Conservation (phyloP, 2,797 vertebrate species). For the Rhinogobio ventralis region DNA sequence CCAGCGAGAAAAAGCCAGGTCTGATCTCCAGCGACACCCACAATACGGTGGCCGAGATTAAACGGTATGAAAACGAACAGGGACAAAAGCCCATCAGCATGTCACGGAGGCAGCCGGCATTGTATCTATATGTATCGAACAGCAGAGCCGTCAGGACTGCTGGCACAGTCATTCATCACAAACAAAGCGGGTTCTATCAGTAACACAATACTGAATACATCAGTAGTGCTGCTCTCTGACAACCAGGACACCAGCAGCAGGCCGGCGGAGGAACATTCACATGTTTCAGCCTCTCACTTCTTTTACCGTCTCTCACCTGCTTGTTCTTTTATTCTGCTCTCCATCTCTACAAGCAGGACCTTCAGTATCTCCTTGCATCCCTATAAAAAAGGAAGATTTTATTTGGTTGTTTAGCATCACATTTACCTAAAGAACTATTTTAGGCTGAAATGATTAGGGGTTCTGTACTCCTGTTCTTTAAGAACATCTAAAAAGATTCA, state of each 20-base stretch:
- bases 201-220: constrained; percentile 69
- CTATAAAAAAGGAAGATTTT: background rate
- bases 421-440: background rate
- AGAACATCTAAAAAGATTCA: background rate
- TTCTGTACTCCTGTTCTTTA: background rate
- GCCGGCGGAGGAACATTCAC: constrained; percentile 75
- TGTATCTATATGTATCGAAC: constrained; percentile 86
- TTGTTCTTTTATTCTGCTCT: constrained; percentile 22
- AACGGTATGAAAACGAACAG: constrained; percentile 78
- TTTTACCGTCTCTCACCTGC: constrained; percentile 25
- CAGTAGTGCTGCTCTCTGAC: constrained; percentile 76
- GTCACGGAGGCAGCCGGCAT: constrained; percentile 80
- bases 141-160: constrained; percentile 79
- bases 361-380: background rate
- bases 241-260: constrained; percentile 79
- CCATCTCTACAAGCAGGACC: background rate
- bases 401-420: background rate
- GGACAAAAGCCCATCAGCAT: constrained; percentile 81
- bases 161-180: constrained; percentile 86
- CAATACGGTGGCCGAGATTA: constrained; percentile 76
- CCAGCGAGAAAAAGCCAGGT: constrained; percentile 40
- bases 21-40: constrained; percentile 70
- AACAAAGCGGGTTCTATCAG: constrained; percentile 83
- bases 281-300: constrained; percentile 66
- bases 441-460: background rate